Base-by-base conservation (phyloP, 2,113 vertebrate genomes). In the Actenoides lindsayi region DNA sequence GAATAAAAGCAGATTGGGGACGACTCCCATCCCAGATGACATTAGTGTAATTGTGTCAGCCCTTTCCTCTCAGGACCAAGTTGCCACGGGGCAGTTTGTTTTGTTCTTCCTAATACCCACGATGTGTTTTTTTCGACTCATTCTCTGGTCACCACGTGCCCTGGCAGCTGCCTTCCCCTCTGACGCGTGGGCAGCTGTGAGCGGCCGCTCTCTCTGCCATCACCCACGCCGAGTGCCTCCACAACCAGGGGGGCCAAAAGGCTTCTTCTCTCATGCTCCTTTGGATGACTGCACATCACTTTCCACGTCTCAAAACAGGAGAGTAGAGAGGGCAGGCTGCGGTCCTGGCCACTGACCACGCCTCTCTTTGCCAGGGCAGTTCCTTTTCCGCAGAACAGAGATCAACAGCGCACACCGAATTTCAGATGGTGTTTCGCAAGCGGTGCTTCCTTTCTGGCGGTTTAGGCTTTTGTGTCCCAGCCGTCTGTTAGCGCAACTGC, bases 1-100 rank as follows among this genome's bases (percentile, higher is more conserved):
- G 78, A 94, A 95, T 56, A 93, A 96, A 96, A 91, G 75, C 78
- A 88, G 89, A 44, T 87, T 89, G 79, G 91, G 94, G 77, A 92
- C 1, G 5, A 59, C 39, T 95, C 42, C 65, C 42, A 73, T 89
- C 82, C 83, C 92, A 90, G 80, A 94, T 86, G 27, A 94, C 88
- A 95, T 96, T 67, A 94, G 33, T 44, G 48, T 90, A 93, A 96
- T 83, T 86, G 48, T 5, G 37, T 91, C 92, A 90, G 30, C 39
- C 54, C 56, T 83, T 90, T 83, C 65, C 73, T 91, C 75, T 85
- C 80, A 59, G 87, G 85, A 81, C 68, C 46, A 31, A 73, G 63
- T 71, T 87, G 91, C 86, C 70, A 63, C 4, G 6, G 81, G 92
- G 63, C 78, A 75, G 80, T 63, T 80, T 91, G 83, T 82, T 93